Percentiles rank a stretch among this genome's conserved stretches.
phyloP scores from a whole-genome alignment of 2,113 vertebrate species.

The Ailuropoda melanoleuca region DNA sequence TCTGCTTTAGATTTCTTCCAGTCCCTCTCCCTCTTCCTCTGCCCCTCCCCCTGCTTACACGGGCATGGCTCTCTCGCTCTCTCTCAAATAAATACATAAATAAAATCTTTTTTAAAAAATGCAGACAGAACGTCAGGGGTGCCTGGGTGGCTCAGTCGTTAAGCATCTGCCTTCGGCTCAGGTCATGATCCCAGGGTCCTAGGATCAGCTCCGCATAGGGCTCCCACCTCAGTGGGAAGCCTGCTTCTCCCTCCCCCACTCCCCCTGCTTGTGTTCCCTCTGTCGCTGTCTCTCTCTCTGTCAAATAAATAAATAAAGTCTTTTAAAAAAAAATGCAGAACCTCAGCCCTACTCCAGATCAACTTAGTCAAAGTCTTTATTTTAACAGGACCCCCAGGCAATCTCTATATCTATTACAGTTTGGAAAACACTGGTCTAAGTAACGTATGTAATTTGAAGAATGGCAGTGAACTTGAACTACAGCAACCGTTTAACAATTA shows the following conservation, averaged over 20 bases:
- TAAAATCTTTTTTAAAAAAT: background rate
- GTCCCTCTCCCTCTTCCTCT: no score
- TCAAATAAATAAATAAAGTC: no score
- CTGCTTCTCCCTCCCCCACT: background rate
- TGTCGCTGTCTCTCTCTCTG: background rate
- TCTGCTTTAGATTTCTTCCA: no score
- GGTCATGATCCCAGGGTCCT: no score
- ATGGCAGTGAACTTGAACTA: background rate
- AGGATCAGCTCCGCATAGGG: no score
- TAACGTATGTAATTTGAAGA: background rate
- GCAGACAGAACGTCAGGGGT: background rate
- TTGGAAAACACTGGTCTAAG: background rate
- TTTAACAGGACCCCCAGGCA: background rate
- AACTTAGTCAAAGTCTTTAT: background rate
- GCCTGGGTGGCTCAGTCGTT: no score
- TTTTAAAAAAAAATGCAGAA: background rate
- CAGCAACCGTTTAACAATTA: background rate
- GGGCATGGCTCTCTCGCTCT: no score
- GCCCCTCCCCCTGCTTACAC: background rate
- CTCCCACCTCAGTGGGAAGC: no score
- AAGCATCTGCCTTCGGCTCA: no score
- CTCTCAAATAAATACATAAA: background rate
- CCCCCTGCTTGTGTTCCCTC: no score
- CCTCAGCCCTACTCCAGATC: background rate
- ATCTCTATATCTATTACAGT: background rate